These are phyloP conservation scores for Scolopax mira DNA, from an alignment of 2,113 vertebrate genomes.

Conservation along the genomic window DNA sequence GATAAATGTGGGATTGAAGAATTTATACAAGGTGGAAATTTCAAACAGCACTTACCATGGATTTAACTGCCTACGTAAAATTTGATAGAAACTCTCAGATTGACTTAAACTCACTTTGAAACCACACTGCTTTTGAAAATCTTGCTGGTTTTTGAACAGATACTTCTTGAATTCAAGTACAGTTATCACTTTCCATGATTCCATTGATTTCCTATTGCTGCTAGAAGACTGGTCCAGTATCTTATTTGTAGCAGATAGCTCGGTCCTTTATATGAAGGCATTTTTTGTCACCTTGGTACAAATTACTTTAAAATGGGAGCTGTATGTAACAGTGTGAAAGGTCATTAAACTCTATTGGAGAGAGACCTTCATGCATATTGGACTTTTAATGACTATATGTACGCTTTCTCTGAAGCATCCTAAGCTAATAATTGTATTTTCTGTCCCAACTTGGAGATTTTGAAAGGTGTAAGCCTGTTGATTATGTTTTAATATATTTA, in stretches of 20 bases:
- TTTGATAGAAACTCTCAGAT: neutral
- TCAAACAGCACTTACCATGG: neutral
- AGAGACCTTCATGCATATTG: neutral
- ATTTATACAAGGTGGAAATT: neutral
- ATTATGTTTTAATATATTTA: neutral
- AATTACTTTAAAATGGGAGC: neutral
- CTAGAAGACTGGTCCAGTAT: neutral
- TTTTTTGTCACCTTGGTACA: neutral
- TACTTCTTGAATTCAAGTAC: neutral
- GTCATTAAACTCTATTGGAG: neutral
- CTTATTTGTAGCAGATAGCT: neutral
- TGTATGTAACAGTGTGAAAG: neutral
- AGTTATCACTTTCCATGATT: neutral
- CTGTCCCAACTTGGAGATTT: neutral
- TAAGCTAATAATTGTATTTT: neutral
- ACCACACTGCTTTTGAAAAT: neutral
- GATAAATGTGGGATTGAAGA: neutral
- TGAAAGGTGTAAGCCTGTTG: neutral
- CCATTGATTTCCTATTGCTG: neutral
- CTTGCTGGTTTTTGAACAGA: neutral
- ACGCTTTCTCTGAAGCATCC: neutral
- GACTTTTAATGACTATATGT: neutral
- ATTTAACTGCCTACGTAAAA: neutral
- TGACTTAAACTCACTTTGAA: neutral
- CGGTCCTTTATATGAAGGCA: neutral